A percentile compares a stretch with the other conserved stretches of the same genome.
Conservation (phyloP, 2,888 invertebrate genomes). For the Biston betularia region DNA sequence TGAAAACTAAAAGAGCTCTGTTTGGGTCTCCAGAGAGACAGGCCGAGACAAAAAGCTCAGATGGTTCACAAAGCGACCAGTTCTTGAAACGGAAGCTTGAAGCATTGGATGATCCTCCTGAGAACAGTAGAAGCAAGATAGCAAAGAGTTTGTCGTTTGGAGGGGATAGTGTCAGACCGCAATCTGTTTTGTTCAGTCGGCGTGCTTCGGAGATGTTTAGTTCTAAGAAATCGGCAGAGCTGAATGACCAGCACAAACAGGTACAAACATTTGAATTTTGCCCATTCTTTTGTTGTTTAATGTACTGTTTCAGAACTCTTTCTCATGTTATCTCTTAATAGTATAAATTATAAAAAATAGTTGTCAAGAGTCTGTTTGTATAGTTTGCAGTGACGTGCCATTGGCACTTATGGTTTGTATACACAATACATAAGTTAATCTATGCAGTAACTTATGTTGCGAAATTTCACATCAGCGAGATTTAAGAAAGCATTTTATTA, state of each 20-base stretch:
- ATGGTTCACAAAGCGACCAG: conserved; percentile 64
- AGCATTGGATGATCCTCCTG: conserved; percentile 67
- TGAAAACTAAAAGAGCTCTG: conserved; percentile 88
- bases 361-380: too few species aligned
- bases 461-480: too few species aligned
- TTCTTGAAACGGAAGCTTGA: conserved; percentile 82
- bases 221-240: conserved; percentile 72
- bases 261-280: conserved; percentile 50
- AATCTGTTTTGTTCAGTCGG: conserved; percentile 62
- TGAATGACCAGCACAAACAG: conserved; percentile 88
- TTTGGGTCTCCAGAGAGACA: conserved; percentile 86
- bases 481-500: too few species aligned
- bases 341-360: too few species aligned
- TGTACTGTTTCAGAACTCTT: too few species aligned
- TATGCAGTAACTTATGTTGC: too few species aligned
- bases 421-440: too few species aligned
- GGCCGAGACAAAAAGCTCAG: conserved; percentile 74
- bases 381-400: too few species aligned
- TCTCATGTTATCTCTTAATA: neutral
- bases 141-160: conserved; percentile 87
- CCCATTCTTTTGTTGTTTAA: neutral
- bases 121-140: conserved; percentile 77
- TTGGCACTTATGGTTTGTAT: too few species aligned
- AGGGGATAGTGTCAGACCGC: conserved; percentile 65
- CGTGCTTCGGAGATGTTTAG: conserved; percentile 72